Percentiles rank a stretch among this genome's conserved stretches.
These are phyloP conservation scores for Nesospiza acunhae DNA, from an alignment of 2,113 vertebrate genomes.

Conservation along the genomic window DNA sequence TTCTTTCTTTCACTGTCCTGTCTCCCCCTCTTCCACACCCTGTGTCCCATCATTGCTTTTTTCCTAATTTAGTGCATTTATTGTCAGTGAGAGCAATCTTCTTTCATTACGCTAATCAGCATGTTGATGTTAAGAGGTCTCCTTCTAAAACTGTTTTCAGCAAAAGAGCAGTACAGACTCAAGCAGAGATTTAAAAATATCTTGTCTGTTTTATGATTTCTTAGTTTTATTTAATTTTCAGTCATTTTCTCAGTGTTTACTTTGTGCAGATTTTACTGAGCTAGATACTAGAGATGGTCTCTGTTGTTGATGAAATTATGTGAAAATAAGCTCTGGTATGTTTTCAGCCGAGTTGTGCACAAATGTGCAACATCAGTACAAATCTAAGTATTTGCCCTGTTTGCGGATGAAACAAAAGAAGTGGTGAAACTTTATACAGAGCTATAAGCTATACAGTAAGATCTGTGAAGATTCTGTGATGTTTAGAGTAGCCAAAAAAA, in stretches of 20 bases:
- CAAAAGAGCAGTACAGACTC: neutral
- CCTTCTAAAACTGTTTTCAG: neutral
- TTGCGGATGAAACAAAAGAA: neutral
- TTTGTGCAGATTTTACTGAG: neutral
- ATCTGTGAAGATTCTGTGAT: neutral
- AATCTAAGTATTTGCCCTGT: neutral
- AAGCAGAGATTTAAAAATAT: neutral
- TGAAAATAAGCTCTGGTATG: neutral
- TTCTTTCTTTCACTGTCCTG: neutral
- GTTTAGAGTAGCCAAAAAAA: neutral
- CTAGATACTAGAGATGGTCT: neutral
- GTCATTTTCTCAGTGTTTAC: neutral
- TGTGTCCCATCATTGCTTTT: neutral
- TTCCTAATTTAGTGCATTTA: neutral
- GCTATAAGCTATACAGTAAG: neutral
- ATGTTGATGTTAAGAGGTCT: constrained; percentile 2
- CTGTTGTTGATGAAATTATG: neutral
- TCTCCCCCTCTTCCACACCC: neutral
- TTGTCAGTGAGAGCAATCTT: neutral
- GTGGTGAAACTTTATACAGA: neutral
- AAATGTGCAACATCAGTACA: neutral
- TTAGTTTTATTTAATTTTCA: neutral
- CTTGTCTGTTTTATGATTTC: neutral
- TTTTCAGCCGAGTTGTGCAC: neutral
- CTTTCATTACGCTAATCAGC: neutral